Evolutionary conservation across 2,113 vertebrate species (phyloP), one percentile per base, ranked within the genome.

Genomic region (Progne subis): DNA sequence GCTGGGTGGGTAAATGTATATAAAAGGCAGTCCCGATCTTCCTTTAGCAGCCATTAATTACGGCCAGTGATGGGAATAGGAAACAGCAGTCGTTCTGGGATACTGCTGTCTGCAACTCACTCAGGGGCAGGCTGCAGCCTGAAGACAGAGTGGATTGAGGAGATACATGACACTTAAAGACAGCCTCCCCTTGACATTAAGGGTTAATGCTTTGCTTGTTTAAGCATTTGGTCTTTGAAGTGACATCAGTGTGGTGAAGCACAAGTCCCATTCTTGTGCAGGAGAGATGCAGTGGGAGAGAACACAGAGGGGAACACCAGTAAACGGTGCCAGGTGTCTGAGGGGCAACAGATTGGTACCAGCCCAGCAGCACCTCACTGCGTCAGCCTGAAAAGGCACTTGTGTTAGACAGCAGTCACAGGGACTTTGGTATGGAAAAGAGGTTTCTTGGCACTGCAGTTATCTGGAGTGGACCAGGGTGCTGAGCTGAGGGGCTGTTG

Each of bases 41-140:
- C 74, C 63, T 94, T 80, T 63, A 77, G 29, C 49, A 91, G 47
- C 44, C 53, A 76, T 92, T 93, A 79, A 95, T 87, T 96, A 82
- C 3, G 7, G 61, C 14, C 11, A 14, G 70, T 46, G 85, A 82
- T 76, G 67, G 60, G 74, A 92, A 80, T 31, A 76, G 83, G 87
- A 92, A 95, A 52, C 52, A 65, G 61, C 50, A 79, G 57, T 63
- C 81, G 37, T n/a, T 37, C 26, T 88, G 76, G 53, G 61, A 63
- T 70, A 57, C 26, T 74, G 72, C 71, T 91, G 46, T 59, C 55
- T 74, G 37, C 61, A 60, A 4, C 24, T 41, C 52, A 39, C 39
- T 9, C 39, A 78, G 55, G 60, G n/a, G 5, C 56, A 79, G 67
- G 25, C 32, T 84, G 44, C 74, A 87, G 69, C 47, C 70, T 78